Evolutionary conservation across 2,888 invertebrate species (phyloP), one percentile per base, ranked within the genome.

Genomic region (Perizoma affinitatum): DNA sequence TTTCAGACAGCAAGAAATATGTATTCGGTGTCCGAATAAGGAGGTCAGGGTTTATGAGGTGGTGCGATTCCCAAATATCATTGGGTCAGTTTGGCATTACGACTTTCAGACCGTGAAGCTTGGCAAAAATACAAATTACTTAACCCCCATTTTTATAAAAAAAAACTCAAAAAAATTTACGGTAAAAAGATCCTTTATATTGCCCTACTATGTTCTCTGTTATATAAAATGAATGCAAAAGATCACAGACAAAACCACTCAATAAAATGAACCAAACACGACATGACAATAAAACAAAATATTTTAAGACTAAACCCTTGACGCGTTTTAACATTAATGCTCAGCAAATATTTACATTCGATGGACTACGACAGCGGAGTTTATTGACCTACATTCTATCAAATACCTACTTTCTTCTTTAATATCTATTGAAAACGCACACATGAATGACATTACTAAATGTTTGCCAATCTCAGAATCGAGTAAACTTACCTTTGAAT

Each of bases 11-110:
- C 22, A 22, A 2, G 22, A 34, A 43, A 43, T 43, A 43, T 43
- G 40, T 7, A 6, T 33, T 40, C 33, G 34, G 52, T 36, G 52
- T 22, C 44, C 35, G 6, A 52, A 44, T 44, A 38, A 52, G 44
- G 36, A 53, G 52, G 44, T 6, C 52, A 41, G 5, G 6, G 48
- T 36, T 44, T 34, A 10, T 38, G 38, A 38, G 38, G 44, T 50
- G 22, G 22, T 22, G 22, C 41, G 41, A 46, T 51, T 40, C 11
- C 45, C 11, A 46, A 57, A 57, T 34, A 51, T 51, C 57, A 57
- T 11, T 51, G 45, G 45, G 51, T 44, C 57, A 57, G 35, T 45
- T 35, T 34, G 34, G 34, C 9, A 50, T 50, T 46, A 51, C 8
- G 41, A 41, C 8, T 41, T 33, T 47, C 36, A 53, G 44, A 53